Percentiles rank a stretch among this genome's conserved stretches.
Conservation (phyloP, 2,797 vertebrate genomes). For the Coranthus polyacanthus region DNA sequence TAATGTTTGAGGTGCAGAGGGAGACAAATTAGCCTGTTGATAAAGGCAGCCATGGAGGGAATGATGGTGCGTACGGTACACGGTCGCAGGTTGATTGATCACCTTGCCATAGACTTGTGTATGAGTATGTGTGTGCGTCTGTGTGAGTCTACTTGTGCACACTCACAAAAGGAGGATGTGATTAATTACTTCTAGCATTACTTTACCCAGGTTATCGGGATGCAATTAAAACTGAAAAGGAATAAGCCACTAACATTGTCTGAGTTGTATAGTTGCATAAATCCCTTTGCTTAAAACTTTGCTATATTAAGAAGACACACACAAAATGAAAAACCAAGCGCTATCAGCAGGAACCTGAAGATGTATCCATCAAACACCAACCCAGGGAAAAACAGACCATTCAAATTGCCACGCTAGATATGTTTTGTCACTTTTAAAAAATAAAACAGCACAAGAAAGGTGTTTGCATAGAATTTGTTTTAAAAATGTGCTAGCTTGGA, state of each 20-base stretch:
- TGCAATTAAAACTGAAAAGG: constrained; percentile 71
- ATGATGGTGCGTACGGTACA: constrained; percentile 67
- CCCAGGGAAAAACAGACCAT: constrained; percentile 27
- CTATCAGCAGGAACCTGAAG: constrained; percentile 41
- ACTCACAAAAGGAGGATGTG: constrained; percentile 57
- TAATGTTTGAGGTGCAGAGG: constrained; percentile 71
- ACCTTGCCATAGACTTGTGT: constrained; percentile 49
- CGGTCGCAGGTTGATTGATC: constrained; percentile 74
- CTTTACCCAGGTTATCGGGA: constrained; percentile 64
- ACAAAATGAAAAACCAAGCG: constrained; percentile 49
- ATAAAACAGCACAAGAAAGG: constrained; percentile 54
- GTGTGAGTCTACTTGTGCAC: constrained; percentile 33
- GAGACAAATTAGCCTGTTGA: constrained; percentile 83
- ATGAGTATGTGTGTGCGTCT: constrained; percentile 15
- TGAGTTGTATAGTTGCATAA: constrained; percentile 33
- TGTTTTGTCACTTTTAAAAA: constrained; percentile 54
- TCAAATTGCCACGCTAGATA: constrained; percentile 48
- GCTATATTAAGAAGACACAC: constrained; percentile 29
- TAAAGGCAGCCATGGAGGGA: constrained; percentile 66
- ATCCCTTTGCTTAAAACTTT: constrained; percentile 44
- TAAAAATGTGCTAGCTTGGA: constrained; percentile 44
- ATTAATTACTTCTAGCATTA: constrained; percentile 74
- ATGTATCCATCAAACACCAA: constrained; percentile 46
- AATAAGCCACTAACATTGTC: constrained; percentile 39
- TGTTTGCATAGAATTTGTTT: constrained; percentile 63